Conservation (phyloP, 2,113 vertebrate genomes). For the Mandrillus leucophaeus region DNA sequence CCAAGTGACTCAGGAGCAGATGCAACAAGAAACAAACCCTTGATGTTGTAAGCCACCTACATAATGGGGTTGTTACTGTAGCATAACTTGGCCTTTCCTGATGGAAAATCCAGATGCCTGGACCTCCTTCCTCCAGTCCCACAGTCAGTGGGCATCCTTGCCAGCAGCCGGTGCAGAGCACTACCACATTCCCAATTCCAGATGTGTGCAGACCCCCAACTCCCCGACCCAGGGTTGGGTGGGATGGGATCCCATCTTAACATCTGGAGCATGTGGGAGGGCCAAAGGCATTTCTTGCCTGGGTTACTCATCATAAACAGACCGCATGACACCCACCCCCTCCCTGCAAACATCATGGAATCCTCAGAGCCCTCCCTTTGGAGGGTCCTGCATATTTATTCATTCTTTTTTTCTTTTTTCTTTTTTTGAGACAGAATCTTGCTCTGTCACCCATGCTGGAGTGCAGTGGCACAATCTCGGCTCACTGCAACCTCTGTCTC, state of each 20-base stretch:
- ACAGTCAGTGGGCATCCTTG: neutral
- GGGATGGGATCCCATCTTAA: neutral
- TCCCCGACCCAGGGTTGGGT: too few relatives aligned
- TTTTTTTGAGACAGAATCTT: too few relatives aligned
- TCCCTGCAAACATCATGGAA: neutral
- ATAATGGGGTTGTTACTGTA: neutral
- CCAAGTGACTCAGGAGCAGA: neutral
- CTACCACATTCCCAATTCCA: neutral
- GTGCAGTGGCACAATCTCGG: rapidly evolving
- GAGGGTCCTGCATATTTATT: neutral
- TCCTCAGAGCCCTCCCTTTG: neutral
- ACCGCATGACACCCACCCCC: neutral
- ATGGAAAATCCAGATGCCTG: neutral
- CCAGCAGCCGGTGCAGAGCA: neutral
- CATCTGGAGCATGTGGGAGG: too few relatives aligned
- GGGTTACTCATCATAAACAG: neutral
- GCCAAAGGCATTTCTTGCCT: neutral
- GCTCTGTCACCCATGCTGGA: too few relatives aligned
- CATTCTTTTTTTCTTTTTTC: too few relatives aligned
- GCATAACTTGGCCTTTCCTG: neutral
- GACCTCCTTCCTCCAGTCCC: neutral
- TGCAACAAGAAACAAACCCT: neutral
- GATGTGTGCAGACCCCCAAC: neutral
- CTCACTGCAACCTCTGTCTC: too few relatives aligned
- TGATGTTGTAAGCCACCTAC: neutral